Percentiles rank a stretch among this genome's conserved stretches.
These are phyloP conservation scores for Fregata magnificens DNA, from an alignment of 2,113 vertebrate species.

Conservation along the genomic window DNA sequence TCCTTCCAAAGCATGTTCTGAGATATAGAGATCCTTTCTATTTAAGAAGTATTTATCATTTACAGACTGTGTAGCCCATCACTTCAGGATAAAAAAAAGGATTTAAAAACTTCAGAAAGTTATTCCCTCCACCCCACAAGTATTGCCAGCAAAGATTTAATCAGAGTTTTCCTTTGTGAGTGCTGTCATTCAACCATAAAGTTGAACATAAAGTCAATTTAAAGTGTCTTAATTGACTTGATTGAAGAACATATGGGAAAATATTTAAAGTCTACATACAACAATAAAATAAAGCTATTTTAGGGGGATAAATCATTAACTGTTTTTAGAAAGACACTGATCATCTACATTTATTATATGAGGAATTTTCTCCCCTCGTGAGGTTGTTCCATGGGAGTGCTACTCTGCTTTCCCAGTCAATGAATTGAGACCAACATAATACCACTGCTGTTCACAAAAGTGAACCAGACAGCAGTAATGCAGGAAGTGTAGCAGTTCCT, in stretches of 20 bases:
- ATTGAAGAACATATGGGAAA: background rate
- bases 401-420: background rate
- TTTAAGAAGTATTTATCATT: background rate
- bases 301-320: background rate
- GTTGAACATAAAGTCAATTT: too few species aligned
- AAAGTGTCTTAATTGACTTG: background rate
- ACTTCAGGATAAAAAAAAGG: background rate
- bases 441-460: background rate
- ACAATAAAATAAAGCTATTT: background rate
- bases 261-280: background rate
- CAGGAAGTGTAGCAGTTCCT: background rate
- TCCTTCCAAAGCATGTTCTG: background rate
- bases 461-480: background rate
- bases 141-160: background rate
- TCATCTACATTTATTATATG: background rate
- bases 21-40: background rate
- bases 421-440: background rate
- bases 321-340: background rate
- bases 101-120: background rate
- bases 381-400: background rate
- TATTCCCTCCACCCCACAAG: background rate
- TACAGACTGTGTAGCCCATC: background rate
- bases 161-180: background rate
- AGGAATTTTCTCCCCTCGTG: background rate
- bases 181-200: background rate